Evolutionary conservation across 2,113 vertebrate genomes (phyloP).

Genomic region (Rhagologus leucostigma): DNA sequence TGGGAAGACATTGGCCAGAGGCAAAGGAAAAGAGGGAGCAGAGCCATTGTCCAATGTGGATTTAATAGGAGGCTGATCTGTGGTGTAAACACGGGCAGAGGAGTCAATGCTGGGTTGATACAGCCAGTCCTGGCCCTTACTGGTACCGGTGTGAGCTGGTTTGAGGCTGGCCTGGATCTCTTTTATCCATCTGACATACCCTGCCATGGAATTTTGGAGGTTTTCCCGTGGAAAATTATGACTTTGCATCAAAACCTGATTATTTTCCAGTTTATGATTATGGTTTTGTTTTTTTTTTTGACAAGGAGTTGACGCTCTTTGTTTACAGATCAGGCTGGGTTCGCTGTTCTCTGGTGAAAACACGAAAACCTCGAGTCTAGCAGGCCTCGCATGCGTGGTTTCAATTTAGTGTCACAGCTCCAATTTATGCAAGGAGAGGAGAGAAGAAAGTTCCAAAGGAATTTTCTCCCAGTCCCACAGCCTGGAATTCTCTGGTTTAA

Average conservation of each 20-base stretch:
- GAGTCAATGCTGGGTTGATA: fast-evolving
- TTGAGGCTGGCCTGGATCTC: neutral
- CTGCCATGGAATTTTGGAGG: constrained; percentile 37
- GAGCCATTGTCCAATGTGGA: neutral
- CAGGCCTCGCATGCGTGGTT: neutral
- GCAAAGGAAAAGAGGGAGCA: neutral
- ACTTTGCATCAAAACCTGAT: constrained; percentile 16
- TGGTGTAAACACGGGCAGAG: neutral
- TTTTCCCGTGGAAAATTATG: constrained; percentile 24
- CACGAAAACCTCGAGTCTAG: neutral
- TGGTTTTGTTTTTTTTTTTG: neutral
- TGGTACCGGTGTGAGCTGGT: neutral
- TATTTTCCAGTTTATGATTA: constrained; percentile 8
- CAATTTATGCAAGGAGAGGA: neutral
- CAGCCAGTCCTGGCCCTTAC: neutral
- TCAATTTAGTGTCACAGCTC: neutral
- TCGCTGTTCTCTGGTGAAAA: constrained; percentile 1
- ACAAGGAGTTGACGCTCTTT: neutral
- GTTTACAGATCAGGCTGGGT: neutral
- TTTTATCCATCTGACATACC: neutral
- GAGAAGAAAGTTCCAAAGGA: neutral
- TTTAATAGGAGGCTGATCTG: neutral
- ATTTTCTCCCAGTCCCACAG: neutral
- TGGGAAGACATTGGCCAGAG: neutral
- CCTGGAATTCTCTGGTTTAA: neutral